Percentiles rank a stretch among this genome's conserved stretches.
These are phyloP conservation scores for Hemistola chrysoprasaria DNA, from an alignment of 2,888 invertebrate genomes.

Conservation along the genomic window DNA sequence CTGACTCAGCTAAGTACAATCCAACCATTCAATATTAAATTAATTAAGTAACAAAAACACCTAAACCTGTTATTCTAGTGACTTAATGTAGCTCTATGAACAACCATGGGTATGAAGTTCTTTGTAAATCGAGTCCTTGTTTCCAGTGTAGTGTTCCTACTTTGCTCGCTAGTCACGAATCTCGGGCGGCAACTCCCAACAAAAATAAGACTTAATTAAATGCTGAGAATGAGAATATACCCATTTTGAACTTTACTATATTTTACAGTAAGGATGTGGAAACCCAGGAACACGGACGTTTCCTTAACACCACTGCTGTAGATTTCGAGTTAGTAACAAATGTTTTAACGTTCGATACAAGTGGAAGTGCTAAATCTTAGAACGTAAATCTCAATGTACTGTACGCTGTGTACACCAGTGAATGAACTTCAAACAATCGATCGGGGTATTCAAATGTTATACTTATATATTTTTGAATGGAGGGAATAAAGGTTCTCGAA, in stretches of 20 bases:
- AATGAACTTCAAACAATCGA: slow-evolving; percentile 3
- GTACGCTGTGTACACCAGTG: slow-evolving; percentile 18
- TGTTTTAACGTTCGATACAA: slow-evolving; percentile 68
- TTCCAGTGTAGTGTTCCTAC: slow-evolving; percentile 31
- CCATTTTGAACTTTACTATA: slow-evolving; percentile 34
- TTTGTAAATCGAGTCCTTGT: not conserved
- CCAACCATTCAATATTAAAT: too few relatives aligned
- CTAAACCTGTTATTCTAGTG: too few relatives aligned
- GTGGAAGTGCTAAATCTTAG: slow-evolving; percentile 66
- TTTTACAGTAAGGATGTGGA: slow-evolving; percentile 42
- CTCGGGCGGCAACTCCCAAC: slow-evolving; percentile 41
- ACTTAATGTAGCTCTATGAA: too few relatives aligned
- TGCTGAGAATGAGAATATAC: slow-evolving; percentile 46
- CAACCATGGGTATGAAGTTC: too few relatives aligned
- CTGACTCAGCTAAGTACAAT: too few relatives aligned
- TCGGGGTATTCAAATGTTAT: too few relatives aligned
- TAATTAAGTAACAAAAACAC: too few relatives aligned
- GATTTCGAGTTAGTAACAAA: slow-evolving; percentile 61
- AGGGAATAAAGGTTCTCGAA: too few relatives aligned
- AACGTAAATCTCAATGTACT: slow-evolving; percentile 59
- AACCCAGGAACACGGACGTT: slow-evolving; percentile 38
- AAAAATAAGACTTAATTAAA: slow-evolving; percentile 63
- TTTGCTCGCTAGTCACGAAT: slow-evolving; percentile 57
- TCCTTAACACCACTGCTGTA: slow-evolving; percentile 44
- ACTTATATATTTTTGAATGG: too few relatives aligned